phyloP scores from a whole-genome alignment of 2,888 invertebrate species.

The Quadroppia sp. region DNA sequence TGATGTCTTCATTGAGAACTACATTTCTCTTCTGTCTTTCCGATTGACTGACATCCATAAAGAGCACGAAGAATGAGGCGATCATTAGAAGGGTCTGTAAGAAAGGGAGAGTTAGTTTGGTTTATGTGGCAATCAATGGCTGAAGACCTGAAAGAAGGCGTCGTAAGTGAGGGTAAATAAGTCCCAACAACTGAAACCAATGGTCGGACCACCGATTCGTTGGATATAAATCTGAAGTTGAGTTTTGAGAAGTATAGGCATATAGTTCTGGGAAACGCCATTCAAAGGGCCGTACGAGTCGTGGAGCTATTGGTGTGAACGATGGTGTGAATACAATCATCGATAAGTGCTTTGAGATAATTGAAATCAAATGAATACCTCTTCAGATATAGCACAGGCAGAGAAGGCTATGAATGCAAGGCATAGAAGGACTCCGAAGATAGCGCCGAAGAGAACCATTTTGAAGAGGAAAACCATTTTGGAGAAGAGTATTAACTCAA shows the following conservation, averaged over 20 bases:
- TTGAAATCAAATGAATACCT: constrained; percentile 1
- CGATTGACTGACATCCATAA: constrained; percentile 28
- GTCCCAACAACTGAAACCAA: constrained; percentile 25
- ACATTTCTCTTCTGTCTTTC: constrained; percentile 7
- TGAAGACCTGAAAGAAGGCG: constrained; percentile 13
- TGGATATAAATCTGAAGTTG: constrained; percentile 27
- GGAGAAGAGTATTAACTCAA: not conserved
- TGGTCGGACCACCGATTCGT: constrained; percentile 5
- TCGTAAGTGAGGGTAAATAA: constrained; percentile 11
- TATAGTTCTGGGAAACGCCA: constrained; percentile 13
- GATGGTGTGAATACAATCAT: too few species aligned
- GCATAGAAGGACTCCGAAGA: not conserved
- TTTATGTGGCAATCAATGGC: not conserved
- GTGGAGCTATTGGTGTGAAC: constrained; percentile 8
- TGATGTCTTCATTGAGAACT: too few species aligned
- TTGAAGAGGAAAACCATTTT: not conserved
- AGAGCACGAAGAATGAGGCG: constrained; percentile 6
- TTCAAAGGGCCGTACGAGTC: not conserved
- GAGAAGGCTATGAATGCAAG: not conserved
- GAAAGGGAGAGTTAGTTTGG: not conserved
- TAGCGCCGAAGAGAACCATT: not conserved
- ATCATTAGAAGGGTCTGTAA: constrained; percentile 23
- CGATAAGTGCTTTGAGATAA: not conserved
- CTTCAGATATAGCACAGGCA: constrained; percentile 1
- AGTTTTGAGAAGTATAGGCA: constrained; percentile 24